Percentiles rank a stretch among this genome's conserved stretches.
Conservation (phyloP, 2,113 vertebrate species). For the Hemicordylus capensis region DNA sequence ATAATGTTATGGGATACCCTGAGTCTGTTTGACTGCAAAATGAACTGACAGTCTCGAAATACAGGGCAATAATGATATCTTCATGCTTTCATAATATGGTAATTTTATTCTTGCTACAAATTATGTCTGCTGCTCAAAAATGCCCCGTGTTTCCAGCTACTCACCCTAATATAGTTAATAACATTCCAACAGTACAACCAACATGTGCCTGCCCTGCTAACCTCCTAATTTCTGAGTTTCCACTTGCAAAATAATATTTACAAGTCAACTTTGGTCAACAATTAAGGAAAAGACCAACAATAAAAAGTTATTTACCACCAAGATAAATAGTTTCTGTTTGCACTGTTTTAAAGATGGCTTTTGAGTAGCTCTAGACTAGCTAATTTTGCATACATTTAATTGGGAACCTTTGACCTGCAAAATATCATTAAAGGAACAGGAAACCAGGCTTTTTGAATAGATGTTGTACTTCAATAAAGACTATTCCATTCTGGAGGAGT, state of each 20-base stretch:
- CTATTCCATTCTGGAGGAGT: not conserved
- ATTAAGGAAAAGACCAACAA: not conserved
- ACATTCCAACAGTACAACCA: not conserved
- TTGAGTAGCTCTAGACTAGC: not conserved
- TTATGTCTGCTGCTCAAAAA: not conserved
- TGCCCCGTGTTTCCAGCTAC: not conserved
- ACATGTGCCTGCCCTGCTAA: not conserved
- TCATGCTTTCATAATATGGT: not conserved
- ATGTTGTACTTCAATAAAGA: not conserved
- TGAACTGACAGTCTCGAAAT: not conserved
- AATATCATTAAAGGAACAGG: not conserved
- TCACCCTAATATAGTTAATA: not conserved
- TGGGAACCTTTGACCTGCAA: not conserved
- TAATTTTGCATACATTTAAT: not conserved
- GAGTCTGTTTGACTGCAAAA: not conserved
- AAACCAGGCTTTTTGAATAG: not conserved
- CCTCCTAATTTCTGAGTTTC: not conserved
- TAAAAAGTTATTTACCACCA: not conserved
- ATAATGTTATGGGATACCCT: not conserved
- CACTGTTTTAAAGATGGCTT: not conserved
- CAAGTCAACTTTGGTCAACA: not conserved
- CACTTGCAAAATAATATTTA: slow-evolving; percentile 18
- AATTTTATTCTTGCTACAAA: not conserved
- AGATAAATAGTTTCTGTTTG: slow-evolving; percentile 1
- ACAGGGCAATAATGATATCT: not conserved